Conservation (phyloP, 2,888 invertebrate genomes). For the Archaeoteleia sp. region DNA sequence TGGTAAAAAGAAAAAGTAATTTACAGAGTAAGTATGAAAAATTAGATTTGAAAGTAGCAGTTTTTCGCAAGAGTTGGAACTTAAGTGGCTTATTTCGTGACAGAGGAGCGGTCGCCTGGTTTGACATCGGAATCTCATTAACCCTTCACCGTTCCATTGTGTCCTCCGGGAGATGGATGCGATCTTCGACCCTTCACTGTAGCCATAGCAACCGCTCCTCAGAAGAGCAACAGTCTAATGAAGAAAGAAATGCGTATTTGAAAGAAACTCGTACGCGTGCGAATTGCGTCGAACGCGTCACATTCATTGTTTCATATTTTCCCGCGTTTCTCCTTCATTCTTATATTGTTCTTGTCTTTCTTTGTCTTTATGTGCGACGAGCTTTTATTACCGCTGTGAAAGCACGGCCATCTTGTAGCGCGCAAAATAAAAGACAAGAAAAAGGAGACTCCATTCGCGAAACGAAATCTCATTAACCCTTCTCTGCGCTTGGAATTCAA, state of each 20-base stretch:
- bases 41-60: slow-evolving; percentile 23
- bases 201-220: slow-evolving; percentile 53
- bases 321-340: background rate
- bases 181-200: slow-evolving; percentile 54
- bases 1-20: too few species aligned
- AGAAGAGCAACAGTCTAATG: slow-evolving; percentile 46
- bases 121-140: slow-evolving; percentile 56
- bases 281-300: slow-evolving; percentile 5
- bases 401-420: slow-evolving; percentile 52
- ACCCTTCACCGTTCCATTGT: slow-evolving; percentile 49
- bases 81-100: slow-evolving; percentile 40
- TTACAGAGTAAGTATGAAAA: slow-evolving; percentile 29
- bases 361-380: slow-evolving; percentile 11
- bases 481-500: slow-evolving; percentile 47
- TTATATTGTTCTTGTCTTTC: slow-evolving; percentile 9
- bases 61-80: slow-evolving; percentile 17
- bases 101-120: slow-evolving; percentile 34
- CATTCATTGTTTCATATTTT: slow-evolving; percentile 10
- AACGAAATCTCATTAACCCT: slow-evolving; percentile 57
- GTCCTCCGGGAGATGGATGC: slow-evolving; percentile 18
- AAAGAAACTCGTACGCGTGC: slow-evolving; percentile 5
- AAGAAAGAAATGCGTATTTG: slow-evolving; percentile 44
- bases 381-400: slow-evolving; percentile 44
- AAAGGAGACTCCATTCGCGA: slow-evolving; percentile 53
- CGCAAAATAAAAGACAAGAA: slow-evolving; percentile 49